Conservation (phyloP, 1,140 invertebrate species). For the Neodiprion pinetum region DNA sequence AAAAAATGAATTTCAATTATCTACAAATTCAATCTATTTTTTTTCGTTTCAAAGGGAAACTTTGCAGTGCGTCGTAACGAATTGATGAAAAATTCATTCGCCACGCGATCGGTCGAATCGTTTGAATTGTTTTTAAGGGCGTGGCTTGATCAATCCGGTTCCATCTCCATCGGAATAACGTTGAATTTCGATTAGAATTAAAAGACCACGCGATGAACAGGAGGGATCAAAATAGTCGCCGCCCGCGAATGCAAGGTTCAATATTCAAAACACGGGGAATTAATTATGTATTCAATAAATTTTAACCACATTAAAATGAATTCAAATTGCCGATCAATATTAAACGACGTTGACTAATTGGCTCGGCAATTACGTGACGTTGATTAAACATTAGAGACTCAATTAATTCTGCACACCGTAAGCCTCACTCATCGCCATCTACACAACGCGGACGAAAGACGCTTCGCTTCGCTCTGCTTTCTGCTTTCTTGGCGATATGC, state of each 20-base stretch:
- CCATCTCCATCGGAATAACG: slow-evolving; percentile 27
- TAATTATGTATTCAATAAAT: slow-evolving; percentile 60
- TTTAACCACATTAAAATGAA: slow-evolving; percentile 57
- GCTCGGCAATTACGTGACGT: slow-evolving; percentile 51
- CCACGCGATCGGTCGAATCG: too few relatives aligned
- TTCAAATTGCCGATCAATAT: slow-evolving; percentile 61
- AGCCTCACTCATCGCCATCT: not conserved
- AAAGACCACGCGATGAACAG: slow-evolving; percentile 1
- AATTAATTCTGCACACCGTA: not conserved
- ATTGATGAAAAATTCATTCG: too few relatives aligned
- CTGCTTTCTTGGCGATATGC: too few relatives aligned
- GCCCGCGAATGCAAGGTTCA: not conserved
- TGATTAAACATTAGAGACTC: slow-evolving; percentile 55
- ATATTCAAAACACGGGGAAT: slow-evolving; percentile 43
- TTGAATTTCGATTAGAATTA: slow-evolving; percentile 20
- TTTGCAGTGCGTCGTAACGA: too few relatives aligned
- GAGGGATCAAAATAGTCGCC: slow-evolving; percentile 26
- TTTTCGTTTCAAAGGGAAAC: too few relatives aligned
- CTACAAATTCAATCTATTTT: too few relatives aligned
- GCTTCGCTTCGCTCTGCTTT: too few relatives aligned
- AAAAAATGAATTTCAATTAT: too few relatives aligned
- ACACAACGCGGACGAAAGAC: not conserved
- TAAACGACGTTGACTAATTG: slow-evolving; percentile 53
- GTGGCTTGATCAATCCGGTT: too few relatives aligned
- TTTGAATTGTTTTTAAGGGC: too few relatives aligned